phyloP scores from a whole-genome alignment of 1,140 invertebrate genomes.

The Caenorhabditis latens region DNA sequence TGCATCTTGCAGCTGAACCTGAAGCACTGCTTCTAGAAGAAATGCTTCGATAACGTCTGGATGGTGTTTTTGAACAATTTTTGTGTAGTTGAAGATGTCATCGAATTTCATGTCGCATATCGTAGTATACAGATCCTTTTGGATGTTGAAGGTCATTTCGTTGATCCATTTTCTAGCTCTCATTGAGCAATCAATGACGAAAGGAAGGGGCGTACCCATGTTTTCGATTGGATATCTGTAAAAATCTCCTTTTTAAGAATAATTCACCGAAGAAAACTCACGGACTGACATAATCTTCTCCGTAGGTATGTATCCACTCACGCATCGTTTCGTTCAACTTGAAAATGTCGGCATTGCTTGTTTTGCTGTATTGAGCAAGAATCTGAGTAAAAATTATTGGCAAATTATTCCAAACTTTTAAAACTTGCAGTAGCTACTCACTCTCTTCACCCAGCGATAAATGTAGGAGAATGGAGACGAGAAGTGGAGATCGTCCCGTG shows the following conservation, averaged over 20 bases:
- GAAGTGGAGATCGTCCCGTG: neutral
- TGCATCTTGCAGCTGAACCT: neutral
- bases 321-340: neutral
- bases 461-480: neutral
- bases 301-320: neutral
- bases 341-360: neutral
- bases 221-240: neutral
- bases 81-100: neutral
- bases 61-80: neutral
- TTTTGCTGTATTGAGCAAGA: neutral
- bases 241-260: too few relatives aligned
- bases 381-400: neutral
- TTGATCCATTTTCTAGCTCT: neutral
- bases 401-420: too few relatives aligned
- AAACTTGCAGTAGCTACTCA: neutral
- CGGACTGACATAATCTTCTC: too few relatives aligned
- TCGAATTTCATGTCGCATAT: too few relatives aligned
- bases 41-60: neutral
- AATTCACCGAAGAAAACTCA: too few relatives aligned
- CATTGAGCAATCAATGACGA: neutral
- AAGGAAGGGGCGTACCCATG: neutral
- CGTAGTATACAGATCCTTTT: neutral
- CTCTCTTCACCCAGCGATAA: conserved; percentile 19
- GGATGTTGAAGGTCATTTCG: neutral
- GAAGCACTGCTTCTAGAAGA: neutral